phyloP scores from a whole-genome alignment of 2,797 vertebrate species.

The Crenuchus spilurus region DNA sequence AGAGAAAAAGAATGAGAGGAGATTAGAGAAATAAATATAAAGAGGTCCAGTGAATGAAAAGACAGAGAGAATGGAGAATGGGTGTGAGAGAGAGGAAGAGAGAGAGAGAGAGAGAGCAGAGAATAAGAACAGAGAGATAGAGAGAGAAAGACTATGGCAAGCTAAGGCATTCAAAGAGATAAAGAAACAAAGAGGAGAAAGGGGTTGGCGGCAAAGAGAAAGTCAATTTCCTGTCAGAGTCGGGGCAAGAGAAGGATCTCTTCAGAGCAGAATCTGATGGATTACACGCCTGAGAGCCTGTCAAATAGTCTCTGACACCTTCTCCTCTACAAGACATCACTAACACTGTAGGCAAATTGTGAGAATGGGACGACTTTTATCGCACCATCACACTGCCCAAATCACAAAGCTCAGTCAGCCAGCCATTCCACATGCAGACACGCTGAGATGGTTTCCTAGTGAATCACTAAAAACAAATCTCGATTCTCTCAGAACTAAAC shows the following conservation, averaged over 20 bases:
- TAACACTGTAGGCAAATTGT: constrained; percentile 14
- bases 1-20: background rate
- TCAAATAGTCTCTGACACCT: constrained; percentile 37
- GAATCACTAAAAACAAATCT: constrained; percentile 11
- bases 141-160: background rate
- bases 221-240: constrained; percentile 39
- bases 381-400: background rate
- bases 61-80: background rate
- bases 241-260: constrained; percentile 18
- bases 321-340: background rate
- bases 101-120: constrained; percentile 9
- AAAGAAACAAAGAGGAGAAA: constrained; percentile 27
- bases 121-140: too few species aligned
- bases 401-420: constrained; percentile 12
- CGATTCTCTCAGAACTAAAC: constrained; percentile 6
- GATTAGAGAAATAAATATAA: background rate
- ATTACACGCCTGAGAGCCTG: constrained; percentile 37
- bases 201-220: constrained; percentile 12
- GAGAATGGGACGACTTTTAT: constrained; percentile 23
- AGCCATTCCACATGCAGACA: constrained; percentile 25
- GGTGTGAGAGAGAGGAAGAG: background rate
- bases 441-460: background rate
- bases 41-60: background rate
- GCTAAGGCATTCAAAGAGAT: constrained; percentile 15
- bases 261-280: constrained; percentile 26